Evolutionary conservation across 2,888 invertebrate species (phyloP).

Genomic region (Dyspetes luteomarginatus): DNA sequence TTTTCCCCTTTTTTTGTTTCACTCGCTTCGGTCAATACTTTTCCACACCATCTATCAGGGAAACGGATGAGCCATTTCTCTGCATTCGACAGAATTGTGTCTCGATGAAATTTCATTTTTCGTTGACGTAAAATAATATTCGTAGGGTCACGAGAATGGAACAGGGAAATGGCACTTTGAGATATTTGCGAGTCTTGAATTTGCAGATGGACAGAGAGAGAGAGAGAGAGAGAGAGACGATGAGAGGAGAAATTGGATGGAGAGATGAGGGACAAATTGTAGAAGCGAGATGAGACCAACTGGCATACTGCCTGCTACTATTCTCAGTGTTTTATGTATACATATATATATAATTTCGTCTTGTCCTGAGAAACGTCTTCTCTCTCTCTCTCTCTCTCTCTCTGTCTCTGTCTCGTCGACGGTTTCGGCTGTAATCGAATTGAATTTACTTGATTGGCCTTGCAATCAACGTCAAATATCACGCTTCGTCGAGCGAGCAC

Average conservation of each 20-base stretch:
- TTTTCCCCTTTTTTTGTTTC: background rate
- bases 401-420: background rate
- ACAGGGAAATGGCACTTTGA: constrained; percentile 21
- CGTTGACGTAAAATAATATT: constrained; percentile 23
- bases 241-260: too few relatives aligned
- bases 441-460: constrained; percentile 67
- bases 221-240: constrained; percentile 21
- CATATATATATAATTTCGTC: background rate
- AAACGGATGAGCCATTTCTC: background rate
- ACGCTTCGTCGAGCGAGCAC: constrained; percentile 54
- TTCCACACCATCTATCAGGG: background rate
- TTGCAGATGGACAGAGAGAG: constrained; percentile 48
- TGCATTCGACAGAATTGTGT: constrained; percentile 25
- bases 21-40: background rate
- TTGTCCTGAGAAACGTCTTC: constrained; percentile 4
- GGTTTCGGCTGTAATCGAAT: constrained; percentile 62
- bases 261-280: constrained; percentile 35
- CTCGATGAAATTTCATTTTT: constrained; percentile 50
- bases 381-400: constrained; percentile 1
- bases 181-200: constrained; percentile 30
- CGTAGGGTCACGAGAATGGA: background rate
- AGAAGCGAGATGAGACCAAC: constrained; percentile 21
- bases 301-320: constrained; percentile 15
- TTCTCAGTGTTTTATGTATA: background rate
- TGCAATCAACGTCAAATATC: constrained; percentile 68